Evolutionary conservation across 2,113 vertebrate species (phyloP).

Genomic region (Bostrychus sinensis): DNA sequence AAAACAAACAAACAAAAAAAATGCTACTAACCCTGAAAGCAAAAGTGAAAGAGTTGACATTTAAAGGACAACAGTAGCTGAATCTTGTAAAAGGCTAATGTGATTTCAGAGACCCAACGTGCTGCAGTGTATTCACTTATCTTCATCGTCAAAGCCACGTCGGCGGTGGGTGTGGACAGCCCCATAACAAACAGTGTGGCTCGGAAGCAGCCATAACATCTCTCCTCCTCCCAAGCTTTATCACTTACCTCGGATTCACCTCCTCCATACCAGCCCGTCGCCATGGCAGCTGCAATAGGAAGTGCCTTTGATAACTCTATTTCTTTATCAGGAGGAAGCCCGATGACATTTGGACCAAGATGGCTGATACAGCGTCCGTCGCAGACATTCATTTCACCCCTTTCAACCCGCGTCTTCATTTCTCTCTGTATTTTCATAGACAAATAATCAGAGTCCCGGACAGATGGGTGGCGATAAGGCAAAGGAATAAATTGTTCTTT

Average conservation of each 20-base stretch:
- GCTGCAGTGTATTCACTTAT: not conserved
- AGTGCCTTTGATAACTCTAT: constrained; percentile 9
- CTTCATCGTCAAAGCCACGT: not conserved
- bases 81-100: not conserved
- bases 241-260: not conserved
- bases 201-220: not conserved
- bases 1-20: not conserved
- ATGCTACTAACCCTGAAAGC: not conserved
- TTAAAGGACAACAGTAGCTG: not conserved
- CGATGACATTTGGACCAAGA: constrained; percentile 11
- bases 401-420: constrained; percentile 4
- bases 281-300: constrained; percentile 10
- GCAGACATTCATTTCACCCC: constrained; percentile 6
- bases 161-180: not conserved
- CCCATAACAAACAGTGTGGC: not conserved
- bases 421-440: constrained; percentile 13
- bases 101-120: not conserved
- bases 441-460: constrained; percentile 8
- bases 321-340: constrained; percentile 13
- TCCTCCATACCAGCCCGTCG: not conserved
- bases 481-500: constrained; percentile 10
- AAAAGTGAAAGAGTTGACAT: not conserved
- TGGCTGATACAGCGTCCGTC: not conserved
- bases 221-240: not conserved
- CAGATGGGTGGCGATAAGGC: constrained; percentile 5